Evolutionary conservation across 2,113 vertebrate genomes (phyloP), one percentile per base, ranked within the genome.

Genomic region (Fulica atra): DNA sequence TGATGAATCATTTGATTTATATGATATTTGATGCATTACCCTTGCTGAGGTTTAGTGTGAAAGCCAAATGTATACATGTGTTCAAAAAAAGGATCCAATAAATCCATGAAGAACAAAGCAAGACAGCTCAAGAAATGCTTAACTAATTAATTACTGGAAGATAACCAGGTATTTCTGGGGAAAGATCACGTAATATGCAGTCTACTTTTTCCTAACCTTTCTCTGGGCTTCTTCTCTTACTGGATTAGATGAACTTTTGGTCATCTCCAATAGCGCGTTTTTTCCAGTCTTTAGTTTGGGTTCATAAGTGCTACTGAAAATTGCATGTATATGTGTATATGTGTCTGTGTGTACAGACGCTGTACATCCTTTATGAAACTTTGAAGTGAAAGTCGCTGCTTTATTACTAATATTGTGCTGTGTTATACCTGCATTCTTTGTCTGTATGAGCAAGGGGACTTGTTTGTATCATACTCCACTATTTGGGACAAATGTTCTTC

Each of bases 261-360:
- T 42, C 26, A 59, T 86, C 7, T 54, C 42, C 14, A 74, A 6
- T 15, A 57, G 7, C 19, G 3, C 10, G 26, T 4, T 53, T 78
- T 38, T 68, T 73, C 35, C 66, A 68, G 33, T 61, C 35, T 65
- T 76, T 48, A 54, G 10, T 70, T 29, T 53, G n/a, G 50, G 7
- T 11, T 66, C 66, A 9, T 61, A 79, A 69, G 20, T 69, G 16
- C 21, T 69, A 40, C 15, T 16, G 46, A 82, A 78, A 46, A 68
- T 20, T 66, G 16, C 28, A 76, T 0, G 0, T 16, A 38, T 57
- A 35, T 11, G 25, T 8, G 3, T 65, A 36, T 13, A 16, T 42
- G 57, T 42, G 5, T 6, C 8, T 36, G 16, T 26, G 36, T 42
- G 23, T 33, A 26, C 46, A 10, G 16, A 73, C 48, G 21, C 7